These are phyloP conservation scores for Coptodon rendalli DNA, from an alignment of 2,113 vertebrate species.

Conservation along the genomic window DNA sequence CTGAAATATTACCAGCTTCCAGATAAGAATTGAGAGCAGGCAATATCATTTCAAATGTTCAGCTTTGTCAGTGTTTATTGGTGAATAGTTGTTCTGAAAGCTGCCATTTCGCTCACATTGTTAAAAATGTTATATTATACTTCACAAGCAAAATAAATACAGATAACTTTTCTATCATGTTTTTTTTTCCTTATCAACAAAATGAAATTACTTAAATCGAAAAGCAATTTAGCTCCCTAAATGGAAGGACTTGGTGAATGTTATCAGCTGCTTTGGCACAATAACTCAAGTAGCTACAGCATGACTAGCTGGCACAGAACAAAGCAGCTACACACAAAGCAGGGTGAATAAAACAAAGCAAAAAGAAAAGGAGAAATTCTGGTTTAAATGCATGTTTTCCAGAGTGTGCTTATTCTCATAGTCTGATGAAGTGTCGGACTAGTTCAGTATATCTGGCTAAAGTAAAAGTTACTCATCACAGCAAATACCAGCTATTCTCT, in stretches of 20 bases:
- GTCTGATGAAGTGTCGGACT: not conserved
- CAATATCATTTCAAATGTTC: not conserved
- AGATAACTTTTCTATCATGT: not conserved
- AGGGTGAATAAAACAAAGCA: not conserved
- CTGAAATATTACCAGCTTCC: not conserved
- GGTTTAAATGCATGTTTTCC: not conserved
- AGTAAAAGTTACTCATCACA: constrained; percentile 35
- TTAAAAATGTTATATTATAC: not conserved
- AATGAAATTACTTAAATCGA: constrained; percentile 14
- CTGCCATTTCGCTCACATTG: not conserved
- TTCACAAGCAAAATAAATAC: not conserved
- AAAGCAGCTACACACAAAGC: not conserved
- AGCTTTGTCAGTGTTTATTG: not conserved
- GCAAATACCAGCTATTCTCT: constrained; percentile 42
- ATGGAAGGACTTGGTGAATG: constrained; percentile 20
- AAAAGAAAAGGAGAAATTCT: not conserved
- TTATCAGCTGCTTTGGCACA: constrained; percentile 27
- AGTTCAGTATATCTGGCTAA: constrained; percentile 11
- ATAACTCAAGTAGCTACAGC: constrained; percentile 4
- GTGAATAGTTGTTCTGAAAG: not conserved
- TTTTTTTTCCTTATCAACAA: not conserved
- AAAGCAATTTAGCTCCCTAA: constrained; percentile 15
- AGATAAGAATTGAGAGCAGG: not conserved
- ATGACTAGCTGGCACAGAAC: not conserved
- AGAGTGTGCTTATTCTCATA: constrained; percentile 8